Evolutionary conservation across 2,888 invertebrate genomes (phyloP), one percentile per base, ranked within the genome.

Genomic region (Drosophila lutescens): DNA sequence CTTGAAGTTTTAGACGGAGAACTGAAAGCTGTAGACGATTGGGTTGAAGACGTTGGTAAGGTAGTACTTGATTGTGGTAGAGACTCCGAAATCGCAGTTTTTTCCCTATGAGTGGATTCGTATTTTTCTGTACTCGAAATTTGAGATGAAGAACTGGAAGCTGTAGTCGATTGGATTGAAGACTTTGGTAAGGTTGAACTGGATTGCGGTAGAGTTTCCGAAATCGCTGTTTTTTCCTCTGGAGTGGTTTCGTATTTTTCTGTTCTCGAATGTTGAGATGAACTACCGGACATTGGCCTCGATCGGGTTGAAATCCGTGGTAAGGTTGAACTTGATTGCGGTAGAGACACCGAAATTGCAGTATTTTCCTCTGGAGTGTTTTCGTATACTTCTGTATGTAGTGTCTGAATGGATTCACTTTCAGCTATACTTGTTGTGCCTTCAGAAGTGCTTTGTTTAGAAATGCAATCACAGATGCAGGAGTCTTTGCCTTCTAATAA

Each of bases 91-190:
- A 26, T 1, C 30, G 8, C 7, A 17, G 10, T 7, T 41, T 9
- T 41, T 41, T n/a, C n/a, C n/a, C n/a, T n/a, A n/a, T n/a, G 0
- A 32, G 15, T 40, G 1, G 17, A 10, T 41, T 7, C 0, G 8
- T 15, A 8, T 9, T 17, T 20, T 20, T 20, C 20, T 20, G 1
- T 20, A 2, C 20, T 20, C 20, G 20, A 20, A 7, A 40, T 17
- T 15, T 9, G n/a, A 17, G 4, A 0, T 15, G 15, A 40, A 40
- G 9, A 4, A 9, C 4, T 15, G 7, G 40, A 9, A 4, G 17
- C 0, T 17, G 9, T 3, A 1, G 0, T 1, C 0, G 15, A 17
- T 1, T 12, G 10, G 4, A 4, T 2, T 41, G 3, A 4, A 3
- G 10, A 17, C 9, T 17, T 10, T 0, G 17, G 4, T 41, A 10